Evolutionary conservation across 2,888 invertebrate genomes (phyloP).

Genomic region (Steinernema carpocapsae): DNA sequence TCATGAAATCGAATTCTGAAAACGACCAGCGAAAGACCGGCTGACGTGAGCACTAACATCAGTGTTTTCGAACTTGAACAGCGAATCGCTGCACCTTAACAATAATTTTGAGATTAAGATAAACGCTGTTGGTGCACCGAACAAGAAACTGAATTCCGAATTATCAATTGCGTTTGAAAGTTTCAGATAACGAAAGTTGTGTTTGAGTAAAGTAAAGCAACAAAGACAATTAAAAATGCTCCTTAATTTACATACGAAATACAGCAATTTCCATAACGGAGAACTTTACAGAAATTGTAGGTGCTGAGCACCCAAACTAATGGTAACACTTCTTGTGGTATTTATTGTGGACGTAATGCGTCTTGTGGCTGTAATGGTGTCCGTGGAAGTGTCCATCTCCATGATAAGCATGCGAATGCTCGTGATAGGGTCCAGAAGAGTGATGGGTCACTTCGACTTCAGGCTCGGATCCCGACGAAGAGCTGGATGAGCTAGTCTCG

Average conservation of each 20-base stretch:
- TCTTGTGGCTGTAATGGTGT: neutral
- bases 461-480: too few species aligned
- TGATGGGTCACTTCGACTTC: neutral
- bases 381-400: neutral
- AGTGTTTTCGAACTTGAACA: too few species aligned
- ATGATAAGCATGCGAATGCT: neutral
- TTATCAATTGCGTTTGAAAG: too few species aligned
- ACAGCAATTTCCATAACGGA: neutral
- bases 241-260: neutral
- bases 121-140: too few species aligned
- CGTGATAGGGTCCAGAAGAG: neutral
- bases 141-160: too few species aligned
- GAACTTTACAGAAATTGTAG: neutral
- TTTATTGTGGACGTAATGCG: neutral
- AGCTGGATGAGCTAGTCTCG: neutral
- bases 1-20: too few species aligned
- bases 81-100: too few species aligned
- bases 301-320: neutral
- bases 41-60: too few species aligned
- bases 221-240: neutral
- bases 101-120: too few species aligned
- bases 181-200: too few species aligned
- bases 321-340: slow-evolving; percentile 11
- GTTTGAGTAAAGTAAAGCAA: neutral
- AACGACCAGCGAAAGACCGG: too few species aligned